Percentiles rank a stretch among this genome's conserved stretches.
Evolutionary conservation across 2,113 vertebrate genomes (phyloP).

Genomic region (Acinonyx jubatus): DNA sequence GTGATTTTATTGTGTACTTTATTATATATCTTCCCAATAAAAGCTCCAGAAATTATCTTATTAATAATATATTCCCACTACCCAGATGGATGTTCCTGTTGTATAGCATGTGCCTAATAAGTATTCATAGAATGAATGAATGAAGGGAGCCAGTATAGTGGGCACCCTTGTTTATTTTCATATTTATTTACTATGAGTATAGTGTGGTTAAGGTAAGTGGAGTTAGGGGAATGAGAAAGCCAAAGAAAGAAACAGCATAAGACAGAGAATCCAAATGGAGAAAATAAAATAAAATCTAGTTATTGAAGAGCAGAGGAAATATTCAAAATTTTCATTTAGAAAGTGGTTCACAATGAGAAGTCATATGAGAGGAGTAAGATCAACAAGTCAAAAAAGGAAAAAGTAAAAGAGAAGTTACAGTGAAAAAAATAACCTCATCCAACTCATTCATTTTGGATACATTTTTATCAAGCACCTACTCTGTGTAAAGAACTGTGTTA

Average conservation of each 20-base stretch:
- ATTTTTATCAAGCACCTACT: not conserved
- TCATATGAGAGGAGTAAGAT: not conserved
- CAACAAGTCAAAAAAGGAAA: not conserved
- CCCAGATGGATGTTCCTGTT: not conserved
- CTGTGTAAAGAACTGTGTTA: not conserved
- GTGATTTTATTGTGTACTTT: not conserved
- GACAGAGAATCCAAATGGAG: not conserved
- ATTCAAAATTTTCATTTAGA: conserved; percentile 10
- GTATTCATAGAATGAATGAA: conserved; percentile 14
- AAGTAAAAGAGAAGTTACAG: not conserved
- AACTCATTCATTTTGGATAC: not conserved
- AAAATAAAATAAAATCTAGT: not conserved
- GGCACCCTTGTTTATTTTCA: not conserved
- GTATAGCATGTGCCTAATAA: not conserved
- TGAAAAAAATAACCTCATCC: not conserved
- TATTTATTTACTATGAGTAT: not conserved
- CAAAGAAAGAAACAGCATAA: not conserved
- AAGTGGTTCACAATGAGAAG: conserved; percentile 9
- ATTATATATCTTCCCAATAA: not conserved
- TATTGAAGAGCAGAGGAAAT: not conserved
- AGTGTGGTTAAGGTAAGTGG: not conserved
- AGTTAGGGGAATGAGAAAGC: conserved; percentile 2
- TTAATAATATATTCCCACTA: not conserved
- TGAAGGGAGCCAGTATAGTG: not conserved
- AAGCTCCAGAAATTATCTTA: not conserved